These are phyloP conservation scores for Perca schrenkii DNA, from an alignment of 2,113 vertebrate species.

Conservation along the genomic window DNA sequence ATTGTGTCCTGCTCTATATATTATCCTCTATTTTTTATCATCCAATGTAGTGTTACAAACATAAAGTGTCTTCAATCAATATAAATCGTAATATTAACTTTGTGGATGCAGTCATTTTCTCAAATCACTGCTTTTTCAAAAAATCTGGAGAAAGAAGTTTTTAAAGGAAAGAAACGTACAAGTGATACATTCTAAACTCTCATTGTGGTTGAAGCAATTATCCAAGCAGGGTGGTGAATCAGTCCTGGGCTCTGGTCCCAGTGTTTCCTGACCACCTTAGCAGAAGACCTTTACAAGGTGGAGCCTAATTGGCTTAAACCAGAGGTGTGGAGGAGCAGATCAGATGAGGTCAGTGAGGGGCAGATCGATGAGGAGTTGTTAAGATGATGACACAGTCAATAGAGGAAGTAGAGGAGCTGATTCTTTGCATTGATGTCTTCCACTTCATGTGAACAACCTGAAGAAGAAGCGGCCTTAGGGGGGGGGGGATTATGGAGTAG, in stretches of 20 bases:
- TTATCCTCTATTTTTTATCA: too few species aligned
- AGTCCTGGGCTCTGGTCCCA: neutral
- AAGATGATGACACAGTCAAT: constrained; percentile 40
- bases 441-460: constrained; percentile 30
- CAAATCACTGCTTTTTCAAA: neutral
- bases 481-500: constrained; percentile 24
- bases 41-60: too few species aligned
- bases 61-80: too few species aligned
- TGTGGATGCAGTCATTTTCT: neutral
- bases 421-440: constrained; percentile 44
- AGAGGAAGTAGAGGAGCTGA: constrained; percentile 16
- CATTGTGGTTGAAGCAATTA: neutral
- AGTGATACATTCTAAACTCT: neutral
- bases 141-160: neutral
- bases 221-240: neutral
- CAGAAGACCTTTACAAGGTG: neutral
- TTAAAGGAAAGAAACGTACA: too few species aligned
- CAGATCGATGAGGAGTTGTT: constrained; percentile 39
- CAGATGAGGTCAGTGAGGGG: constrained; percentile 20
- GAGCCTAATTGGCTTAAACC: constrained; percentile 8
- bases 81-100: too few species aligned
- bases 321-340: constrained; percentile 16
- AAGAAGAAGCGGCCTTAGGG: neutral
- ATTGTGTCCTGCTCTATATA: too few species aligned
- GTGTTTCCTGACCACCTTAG: neutral